phyloP scores from a whole-genome alignment of 2,888 invertebrate species.

The Dynastes tityus region DNA sequence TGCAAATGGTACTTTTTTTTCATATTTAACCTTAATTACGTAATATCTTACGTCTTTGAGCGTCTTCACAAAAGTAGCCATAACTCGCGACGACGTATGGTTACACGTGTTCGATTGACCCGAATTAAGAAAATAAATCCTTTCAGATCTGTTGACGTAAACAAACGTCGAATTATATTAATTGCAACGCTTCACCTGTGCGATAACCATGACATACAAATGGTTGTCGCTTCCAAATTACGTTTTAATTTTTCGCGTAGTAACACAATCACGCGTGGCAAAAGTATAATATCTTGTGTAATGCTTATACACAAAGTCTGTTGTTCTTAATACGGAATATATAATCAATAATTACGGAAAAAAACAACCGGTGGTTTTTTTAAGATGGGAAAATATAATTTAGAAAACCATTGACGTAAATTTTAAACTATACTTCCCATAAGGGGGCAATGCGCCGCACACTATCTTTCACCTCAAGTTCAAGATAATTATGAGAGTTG shows the following conservation, averaged over 20 bases:
- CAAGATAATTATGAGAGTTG: no score
- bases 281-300: no score
- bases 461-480: no score
- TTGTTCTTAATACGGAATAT: no score
- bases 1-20: background rate
- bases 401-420: no score
- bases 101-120: constrained; percentile 1
- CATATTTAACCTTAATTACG: background rate
- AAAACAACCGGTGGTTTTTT: no score
- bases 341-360: no score
- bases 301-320: no score
- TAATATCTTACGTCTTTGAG: background rate
- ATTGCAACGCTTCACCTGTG: background rate
- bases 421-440: no score
- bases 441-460: no score
- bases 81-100: background rate
- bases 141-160: constrained; percentile 1
- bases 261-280: no score
- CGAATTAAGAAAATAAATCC: constrained; percentile 12
- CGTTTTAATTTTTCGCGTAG: background rate
- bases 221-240: background rate
- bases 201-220: background rate
- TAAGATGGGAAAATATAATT: no score
- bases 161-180: background rate
- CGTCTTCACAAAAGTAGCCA: background rate